phyloP scores from a whole-genome alignment of 2,113 vertebrate genomes.

The Trichechus manatus region DNA sequence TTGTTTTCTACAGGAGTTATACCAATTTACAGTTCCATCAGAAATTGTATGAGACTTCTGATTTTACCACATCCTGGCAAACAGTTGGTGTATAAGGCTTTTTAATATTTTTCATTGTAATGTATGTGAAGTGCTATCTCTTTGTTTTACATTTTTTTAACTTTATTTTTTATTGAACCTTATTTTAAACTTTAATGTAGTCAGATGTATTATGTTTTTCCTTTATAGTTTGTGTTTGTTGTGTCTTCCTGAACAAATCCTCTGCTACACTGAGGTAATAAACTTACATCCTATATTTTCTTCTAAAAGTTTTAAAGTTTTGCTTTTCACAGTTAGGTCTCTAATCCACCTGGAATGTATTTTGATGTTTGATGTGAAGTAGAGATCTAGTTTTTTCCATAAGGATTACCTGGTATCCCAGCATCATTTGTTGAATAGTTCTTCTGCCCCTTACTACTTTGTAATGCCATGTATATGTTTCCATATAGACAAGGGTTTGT shows the following conservation, averaged over 20 bases:
- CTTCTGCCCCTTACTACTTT: neutral
- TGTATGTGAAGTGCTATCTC: neutral
- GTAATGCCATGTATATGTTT: constrained; percentile 7
- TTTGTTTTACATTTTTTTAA: constrained; percentile 29
- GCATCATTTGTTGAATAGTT: neutral
- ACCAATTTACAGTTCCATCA: neutral
- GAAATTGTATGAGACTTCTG: neutral
- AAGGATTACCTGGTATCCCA: neutral
- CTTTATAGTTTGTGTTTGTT: neutral
- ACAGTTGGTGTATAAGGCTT: neutral
- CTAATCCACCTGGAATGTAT: constrained; percentile 47
- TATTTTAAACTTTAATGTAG: constrained; percentile 50
- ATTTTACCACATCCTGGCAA: neutral
- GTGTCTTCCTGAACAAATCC: neutral
- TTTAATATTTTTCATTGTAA: neutral
- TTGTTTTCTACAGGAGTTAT: neutral
- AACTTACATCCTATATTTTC: constrained; percentile 35
- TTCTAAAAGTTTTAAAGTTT: constrained; percentile 58
- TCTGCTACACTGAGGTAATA: constrained; percentile 2
- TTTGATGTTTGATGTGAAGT: constrained; percentile 23
- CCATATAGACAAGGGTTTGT: neutral
- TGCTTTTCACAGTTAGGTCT: constrained; percentile 32
- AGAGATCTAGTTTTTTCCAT: neutral
- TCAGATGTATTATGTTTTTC: constrained; percentile 32
- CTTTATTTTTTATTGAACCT: constrained; percentile 56